Percentiles rank a stretch among this genome's conserved stretches.
Evolutionary conservation across 1,140 invertebrate species (phyloP).

Genomic region (Magallana gigas): DNA sequence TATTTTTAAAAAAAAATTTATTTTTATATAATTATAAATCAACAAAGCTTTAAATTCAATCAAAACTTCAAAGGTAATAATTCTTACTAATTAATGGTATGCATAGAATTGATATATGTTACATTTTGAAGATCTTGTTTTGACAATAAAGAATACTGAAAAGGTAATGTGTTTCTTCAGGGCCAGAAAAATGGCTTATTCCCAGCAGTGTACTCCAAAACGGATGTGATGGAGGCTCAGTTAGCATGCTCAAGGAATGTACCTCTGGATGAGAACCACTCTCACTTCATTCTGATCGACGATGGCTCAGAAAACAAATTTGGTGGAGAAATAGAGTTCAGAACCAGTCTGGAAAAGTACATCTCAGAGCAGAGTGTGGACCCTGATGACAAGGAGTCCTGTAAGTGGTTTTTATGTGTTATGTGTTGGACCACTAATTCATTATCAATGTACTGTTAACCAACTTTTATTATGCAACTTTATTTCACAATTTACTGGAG

Average conservation of each 20-base stretch:
- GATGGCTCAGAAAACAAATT: slow-evolving; percentile 77
- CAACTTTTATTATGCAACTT: too few relatives aligned
- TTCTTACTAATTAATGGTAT: too few relatives aligned
- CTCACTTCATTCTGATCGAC: slow-evolving; percentile 80
- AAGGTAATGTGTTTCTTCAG: background rate
- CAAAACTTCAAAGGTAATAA: too few relatives aligned
- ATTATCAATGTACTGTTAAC: too few relatives aligned
- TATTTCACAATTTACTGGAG: too few relatives aligned
- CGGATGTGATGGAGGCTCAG: slow-evolving; percentile 52
- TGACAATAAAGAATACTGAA: too few relatives aligned
- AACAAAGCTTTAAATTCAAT: too few relatives aligned
- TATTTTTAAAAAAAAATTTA: background rate
- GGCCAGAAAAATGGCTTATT: slow-evolving; percentile 57
- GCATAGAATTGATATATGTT: too few relatives aligned
- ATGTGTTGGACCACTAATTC: too few relatives aligned
- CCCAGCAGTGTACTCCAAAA: slow-evolving; percentile 66
- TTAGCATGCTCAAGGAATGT: slow-evolving; percentile 46
- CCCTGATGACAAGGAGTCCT: slow-evolving; percentile 22
- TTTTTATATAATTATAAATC: too few relatives aligned
- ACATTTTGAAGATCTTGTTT: too few relatives aligned
- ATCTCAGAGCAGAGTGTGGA: slow-evolving; percentile 52
- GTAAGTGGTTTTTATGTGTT: background rate
- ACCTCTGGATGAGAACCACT: slow-evolving; percentile 79
- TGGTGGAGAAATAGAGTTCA: slow-evolving; percentile 77
- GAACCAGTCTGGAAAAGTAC: slow-evolving; percentile 71